A percentile compares a stretch with the other conserved stretches of the same genome.
Evolutionary conservation across 2,888 invertebrate genomes (phyloP).

Genomic region (Volucella zonaria): DNA sequence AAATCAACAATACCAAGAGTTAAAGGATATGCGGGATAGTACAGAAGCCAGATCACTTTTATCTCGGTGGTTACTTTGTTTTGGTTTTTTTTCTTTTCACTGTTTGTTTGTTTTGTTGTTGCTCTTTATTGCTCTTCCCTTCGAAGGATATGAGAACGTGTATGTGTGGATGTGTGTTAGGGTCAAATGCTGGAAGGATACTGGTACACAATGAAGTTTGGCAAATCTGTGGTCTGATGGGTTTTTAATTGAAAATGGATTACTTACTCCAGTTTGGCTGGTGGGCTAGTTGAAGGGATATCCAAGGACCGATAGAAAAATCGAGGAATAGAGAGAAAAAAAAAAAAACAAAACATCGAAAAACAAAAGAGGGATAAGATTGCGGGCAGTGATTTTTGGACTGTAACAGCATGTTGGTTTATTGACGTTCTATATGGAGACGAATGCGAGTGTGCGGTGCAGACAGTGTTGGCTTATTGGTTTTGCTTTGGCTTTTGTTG

Average conservation of each 20-base stretch:
- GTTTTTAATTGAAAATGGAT: slow-evolving; percentile 82
- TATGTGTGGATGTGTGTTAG: slow-evolving; percentile 26
- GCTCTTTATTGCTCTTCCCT: no score
- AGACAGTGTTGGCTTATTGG: slow-evolving; percentile 60
- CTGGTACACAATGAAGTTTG: slow-evolving; percentile 64
- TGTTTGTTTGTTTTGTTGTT: slow-evolving; percentile 23
- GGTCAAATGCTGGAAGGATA: slow-evolving; percentile 47
- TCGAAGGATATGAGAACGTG: neutral
- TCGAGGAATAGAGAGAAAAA: slow-evolving; percentile 25
- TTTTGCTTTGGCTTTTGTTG: slow-evolving; percentile 60
- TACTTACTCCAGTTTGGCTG: slow-evolving; percentile 77
- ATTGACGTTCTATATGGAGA: slow-evolving; percentile 40
- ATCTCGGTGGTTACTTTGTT: slow-evolving; percentile 67
- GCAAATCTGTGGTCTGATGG: slow-evolving; percentile 77
- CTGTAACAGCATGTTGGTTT: slow-evolving; percentile 69
- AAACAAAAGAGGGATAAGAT: slow-evolving; percentile 45
- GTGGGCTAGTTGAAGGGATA: slow-evolving; percentile 35
- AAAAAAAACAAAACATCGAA: neutral
- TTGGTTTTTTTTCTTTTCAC: slow-evolving; percentile 43
- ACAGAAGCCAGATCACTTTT: slow-evolving; percentile 72
- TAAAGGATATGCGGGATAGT: slow-evolving; percentile 72
- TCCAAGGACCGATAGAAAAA: slow-evolving; percentile 48
- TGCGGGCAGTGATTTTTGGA: slow-evolving; percentile 71
- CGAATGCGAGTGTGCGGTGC: neutral
- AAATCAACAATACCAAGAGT: slow-evolving; percentile 70